These are phyloP conservation scores for Pimephales promelas DNA, from an alignment of 2,113 vertebrate species.

Conservation along the genomic window DNA sequence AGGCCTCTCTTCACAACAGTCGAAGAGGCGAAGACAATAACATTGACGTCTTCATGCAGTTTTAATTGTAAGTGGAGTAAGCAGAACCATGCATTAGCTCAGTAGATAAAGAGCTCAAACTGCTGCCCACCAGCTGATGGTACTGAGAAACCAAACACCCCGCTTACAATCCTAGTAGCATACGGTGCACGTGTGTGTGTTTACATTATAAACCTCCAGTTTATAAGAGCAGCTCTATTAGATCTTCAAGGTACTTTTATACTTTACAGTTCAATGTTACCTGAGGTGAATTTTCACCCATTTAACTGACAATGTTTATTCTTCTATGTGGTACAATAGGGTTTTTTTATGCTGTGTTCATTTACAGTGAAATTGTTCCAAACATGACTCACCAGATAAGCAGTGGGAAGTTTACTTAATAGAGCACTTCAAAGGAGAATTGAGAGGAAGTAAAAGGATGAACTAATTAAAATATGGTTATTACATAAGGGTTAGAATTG, in stretches of 20 bases:
- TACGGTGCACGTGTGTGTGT: constrained; percentile 14
- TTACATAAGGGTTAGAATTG: neutral
- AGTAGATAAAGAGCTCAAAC: constrained; percentile 30
- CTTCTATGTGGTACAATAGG: neutral
- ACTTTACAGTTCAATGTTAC: neutral
- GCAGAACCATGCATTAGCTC: constrained; percentile 41
- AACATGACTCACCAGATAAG: constrained; percentile 20
- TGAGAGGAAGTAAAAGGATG: constrained; percentile 31
- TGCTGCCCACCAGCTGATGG: constrained; percentile 50
- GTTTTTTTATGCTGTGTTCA: constrained; percentile 6
- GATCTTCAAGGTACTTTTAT: neutral
- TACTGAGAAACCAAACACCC: constrained; percentile 43
- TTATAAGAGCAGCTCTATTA: neutral
- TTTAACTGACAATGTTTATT: neutral
- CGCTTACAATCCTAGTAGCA: constrained; percentile 33
- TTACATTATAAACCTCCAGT: constrained; percentile 11
- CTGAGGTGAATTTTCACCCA: neutral
- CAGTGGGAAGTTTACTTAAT: constrained; percentile 29
- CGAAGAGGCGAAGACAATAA: constrained; percentile 42
- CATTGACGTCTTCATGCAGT: constrained; percentile 60
- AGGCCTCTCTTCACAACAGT: constrained; percentile 24
- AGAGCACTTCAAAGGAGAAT: constrained; percentile 27
- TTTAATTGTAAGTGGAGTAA: constrained; percentile 67
- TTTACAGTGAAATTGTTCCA: constrained; percentile 15
- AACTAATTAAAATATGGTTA: neutral